These are phyloP conservation scores for Acanthosepion esculentum DNA, from an alignment of 2,888 invertebrate species.

Conservation along the genomic window DNA sequence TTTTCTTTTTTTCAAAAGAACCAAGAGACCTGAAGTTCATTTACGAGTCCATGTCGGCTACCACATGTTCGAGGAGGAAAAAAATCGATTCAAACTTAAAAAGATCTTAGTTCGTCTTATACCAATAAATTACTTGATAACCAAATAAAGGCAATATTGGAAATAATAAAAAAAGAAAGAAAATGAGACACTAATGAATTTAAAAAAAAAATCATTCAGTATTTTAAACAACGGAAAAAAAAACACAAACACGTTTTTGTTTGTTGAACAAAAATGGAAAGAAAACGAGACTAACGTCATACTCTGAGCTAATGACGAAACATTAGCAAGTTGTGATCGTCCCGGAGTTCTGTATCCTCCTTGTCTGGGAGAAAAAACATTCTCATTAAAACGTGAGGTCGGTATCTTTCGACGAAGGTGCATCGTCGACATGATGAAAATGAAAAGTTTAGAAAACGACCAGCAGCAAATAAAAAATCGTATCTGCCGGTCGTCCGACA, in stretches of 20 bases:
- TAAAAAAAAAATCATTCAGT: background rate
- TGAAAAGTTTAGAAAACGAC: no score
- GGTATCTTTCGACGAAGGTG: constrained; percentile 35
- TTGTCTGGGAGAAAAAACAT: constrained; percentile 15
- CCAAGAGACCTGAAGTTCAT: no score
- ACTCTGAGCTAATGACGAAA: background rate
- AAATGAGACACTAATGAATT: background rate
- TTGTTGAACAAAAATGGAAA: background rate
- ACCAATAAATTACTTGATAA: no score
- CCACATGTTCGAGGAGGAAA: no score
- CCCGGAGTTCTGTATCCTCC: constrained; percentile 37
- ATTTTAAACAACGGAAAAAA: background rate
- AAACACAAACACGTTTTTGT: background rate
- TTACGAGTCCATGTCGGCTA: no score
- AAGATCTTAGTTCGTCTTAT: no score
- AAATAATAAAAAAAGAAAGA: background rate
- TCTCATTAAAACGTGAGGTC: constrained; percentile 15
- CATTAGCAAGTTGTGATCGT: constrained; percentile 8
- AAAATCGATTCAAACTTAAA: no score
- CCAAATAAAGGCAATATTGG: background rate
- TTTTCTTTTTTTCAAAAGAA: no score
- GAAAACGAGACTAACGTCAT: constrained; percentile 12
- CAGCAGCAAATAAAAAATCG: background rate
- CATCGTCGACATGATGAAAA: background rate
- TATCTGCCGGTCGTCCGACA: background rate